Conservation (phyloP, 2,888 invertebrate genomes). For the Hoplodrina blanda region DNA sequence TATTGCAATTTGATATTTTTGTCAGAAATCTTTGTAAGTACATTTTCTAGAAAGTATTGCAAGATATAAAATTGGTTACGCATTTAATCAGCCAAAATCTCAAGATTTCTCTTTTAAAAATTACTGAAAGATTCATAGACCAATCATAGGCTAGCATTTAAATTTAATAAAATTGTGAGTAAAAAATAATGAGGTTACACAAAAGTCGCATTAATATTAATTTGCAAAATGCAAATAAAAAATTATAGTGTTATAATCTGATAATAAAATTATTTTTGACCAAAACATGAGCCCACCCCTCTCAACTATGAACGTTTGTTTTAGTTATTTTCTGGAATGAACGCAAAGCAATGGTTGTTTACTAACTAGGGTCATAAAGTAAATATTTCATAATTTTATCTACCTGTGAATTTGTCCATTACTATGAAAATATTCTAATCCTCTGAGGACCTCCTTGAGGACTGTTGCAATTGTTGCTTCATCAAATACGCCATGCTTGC, state of each 20-base stretch:
- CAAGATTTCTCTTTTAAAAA: background rate
- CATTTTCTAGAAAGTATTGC: background rate
- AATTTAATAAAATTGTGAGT: no score
- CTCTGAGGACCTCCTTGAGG: slow-evolving; percentile 98
- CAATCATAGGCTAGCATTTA: no score
- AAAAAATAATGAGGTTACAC: no score
- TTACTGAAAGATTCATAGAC: background rate
- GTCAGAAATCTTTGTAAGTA: background rate
- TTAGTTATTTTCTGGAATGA: background rate
- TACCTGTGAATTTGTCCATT: slow-evolving; percentile 99
- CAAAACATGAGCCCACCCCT: no score
- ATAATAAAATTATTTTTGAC: no score
- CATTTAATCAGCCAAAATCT: background rate
- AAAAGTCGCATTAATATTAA: no score
- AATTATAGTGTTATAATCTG: background rate
- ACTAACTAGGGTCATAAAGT: background rate
- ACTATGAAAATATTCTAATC: slow-evolving; percentile 99
- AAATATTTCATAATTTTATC: slow-evolving; percentile 25
- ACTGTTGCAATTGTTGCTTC: slow-evolving; percentile 99
- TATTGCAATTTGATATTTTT: background rate
- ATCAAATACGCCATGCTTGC: slow-evolving; percentile 98
- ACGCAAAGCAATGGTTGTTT: background rate
- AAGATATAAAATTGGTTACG: no score
- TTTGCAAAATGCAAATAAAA: background rate
- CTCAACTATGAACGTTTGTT: no score